These are phyloP conservation scores for Columba livia DNA, from an alignment of 2,113 vertebrate species.

Conservation along the genomic window DNA sequence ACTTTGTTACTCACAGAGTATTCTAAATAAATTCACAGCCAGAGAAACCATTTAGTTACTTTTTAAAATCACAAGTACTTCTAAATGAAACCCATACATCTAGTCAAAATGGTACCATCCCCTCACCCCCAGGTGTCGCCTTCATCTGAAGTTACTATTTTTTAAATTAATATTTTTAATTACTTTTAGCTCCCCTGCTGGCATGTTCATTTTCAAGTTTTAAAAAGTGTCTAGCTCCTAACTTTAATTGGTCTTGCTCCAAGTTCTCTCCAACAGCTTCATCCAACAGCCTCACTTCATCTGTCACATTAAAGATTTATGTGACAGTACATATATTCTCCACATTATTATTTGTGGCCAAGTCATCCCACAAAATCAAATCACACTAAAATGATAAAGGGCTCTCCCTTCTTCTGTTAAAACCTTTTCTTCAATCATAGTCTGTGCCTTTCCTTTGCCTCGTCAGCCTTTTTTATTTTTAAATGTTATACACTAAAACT, in stretches of 20 bases:
- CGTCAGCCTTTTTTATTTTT: neutral
- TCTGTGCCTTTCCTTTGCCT: neutral
- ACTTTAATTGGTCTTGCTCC: neutral
- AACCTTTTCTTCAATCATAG: neutral
- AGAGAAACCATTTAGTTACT: neutral
- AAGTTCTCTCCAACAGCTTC: neutral
- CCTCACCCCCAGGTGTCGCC: neutral
- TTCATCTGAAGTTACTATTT: neutral
- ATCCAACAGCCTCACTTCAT: neutral
- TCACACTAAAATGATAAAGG: neutral
- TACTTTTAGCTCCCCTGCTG: neutral
- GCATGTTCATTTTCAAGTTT: neutral
- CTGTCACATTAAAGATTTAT: neutral
- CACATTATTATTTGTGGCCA: neutral
- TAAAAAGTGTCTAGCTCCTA: neutral
- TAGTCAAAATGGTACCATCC: neutral
- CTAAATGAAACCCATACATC: neutral
- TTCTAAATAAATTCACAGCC: neutral
- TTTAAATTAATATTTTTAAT: neutral
- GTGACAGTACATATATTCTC: neutral
- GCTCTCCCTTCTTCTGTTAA: neutral
- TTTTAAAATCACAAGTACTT: neutral
- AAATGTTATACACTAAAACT: neutral
- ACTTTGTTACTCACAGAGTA: neutral
- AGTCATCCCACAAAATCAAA: conserved; percentile 13